Conservation (phyloP, 2,888 invertebrate genomes). For the Volucella inanis region DNA sequence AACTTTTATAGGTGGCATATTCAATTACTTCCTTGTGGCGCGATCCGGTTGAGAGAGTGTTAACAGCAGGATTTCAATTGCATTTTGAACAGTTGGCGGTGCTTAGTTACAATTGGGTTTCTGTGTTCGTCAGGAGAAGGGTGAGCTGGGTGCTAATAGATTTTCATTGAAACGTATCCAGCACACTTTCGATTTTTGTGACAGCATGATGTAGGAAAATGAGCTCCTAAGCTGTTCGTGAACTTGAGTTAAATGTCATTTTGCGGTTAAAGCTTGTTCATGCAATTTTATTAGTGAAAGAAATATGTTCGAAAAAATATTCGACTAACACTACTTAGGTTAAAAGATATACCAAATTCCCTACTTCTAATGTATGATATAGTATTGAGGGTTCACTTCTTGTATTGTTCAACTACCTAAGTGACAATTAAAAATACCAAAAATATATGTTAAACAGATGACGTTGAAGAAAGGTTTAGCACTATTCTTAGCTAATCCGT, state of each 20-base stretch:
- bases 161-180: conserved; percentile 23
- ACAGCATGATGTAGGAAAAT: conserved; percentile 8
- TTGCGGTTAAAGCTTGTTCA: conserved; percentile 15
- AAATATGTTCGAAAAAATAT: no score
- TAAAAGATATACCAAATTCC: no score
- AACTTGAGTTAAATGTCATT: conserved; percentile 56
- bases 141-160: conserved; percentile 3
- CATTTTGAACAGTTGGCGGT: conserved; percentile 58
- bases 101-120: conserved; percentile 68
- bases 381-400: no score
- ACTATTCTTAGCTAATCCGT: no score
- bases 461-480: no score
- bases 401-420: no score
- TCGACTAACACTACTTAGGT: no score
- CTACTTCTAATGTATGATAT: no score
- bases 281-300: conserved; percentile 15
- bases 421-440: no score
- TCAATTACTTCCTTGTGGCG: conserved; percentile 43
- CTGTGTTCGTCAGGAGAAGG: conserved; percentile 58
- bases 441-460: no score
- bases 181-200: conserved; percentile 58
- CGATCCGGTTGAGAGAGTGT: conserved; percentile 53
- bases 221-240: conserved; percentile 38
- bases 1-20: conserved; percentile 61
- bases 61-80: conserved; percentile 71